Conservation (phyloP, 2,113 vertebrate species). For the Tachycineta bicolor region DNA sequence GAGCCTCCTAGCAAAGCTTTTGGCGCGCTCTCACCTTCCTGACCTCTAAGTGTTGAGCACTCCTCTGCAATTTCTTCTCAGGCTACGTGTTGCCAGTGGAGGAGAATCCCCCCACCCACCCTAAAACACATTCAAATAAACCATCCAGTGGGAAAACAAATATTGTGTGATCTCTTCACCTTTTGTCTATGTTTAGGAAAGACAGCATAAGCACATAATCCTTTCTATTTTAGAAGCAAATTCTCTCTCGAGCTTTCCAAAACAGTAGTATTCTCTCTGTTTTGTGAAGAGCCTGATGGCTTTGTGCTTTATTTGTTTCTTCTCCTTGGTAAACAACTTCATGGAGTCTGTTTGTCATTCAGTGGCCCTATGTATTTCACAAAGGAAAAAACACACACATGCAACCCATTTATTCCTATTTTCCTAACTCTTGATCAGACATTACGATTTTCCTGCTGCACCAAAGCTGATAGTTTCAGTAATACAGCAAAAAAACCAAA, state of each 20-base stretch:
- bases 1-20: slow-evolving; percentile 21
- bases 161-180: slow-evolving; percentile 39
- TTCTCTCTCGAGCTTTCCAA: not conserved
- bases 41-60: slow-evolving; percentile 12
- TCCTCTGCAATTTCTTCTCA: slow-evolving; percentile 4
- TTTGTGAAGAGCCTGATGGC: not conserved
- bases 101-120: not conserved
- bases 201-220: not conserved
- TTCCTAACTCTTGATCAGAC: not conserved
- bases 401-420: not conserved
- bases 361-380: not conserved
- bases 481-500: not conserved
- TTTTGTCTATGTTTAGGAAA: slow-evolving; percentile 28
- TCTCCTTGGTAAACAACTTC: not conserved
- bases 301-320: not conserved
- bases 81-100: not conserved
- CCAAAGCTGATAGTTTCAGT: not conserved
- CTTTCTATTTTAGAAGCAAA: not conserved
- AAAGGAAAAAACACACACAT: not conserved
- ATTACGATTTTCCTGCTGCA: not conserved
- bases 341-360: not conserved
- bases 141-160: not conserved
- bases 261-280: not conserved
- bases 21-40: not conserved
- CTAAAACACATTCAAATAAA: slow-evolving; percentile 29